phyloP scores from a whole-genome alignment of 2,113 vertebrate genomes.

The Galeopterus variegatus region DNA sequence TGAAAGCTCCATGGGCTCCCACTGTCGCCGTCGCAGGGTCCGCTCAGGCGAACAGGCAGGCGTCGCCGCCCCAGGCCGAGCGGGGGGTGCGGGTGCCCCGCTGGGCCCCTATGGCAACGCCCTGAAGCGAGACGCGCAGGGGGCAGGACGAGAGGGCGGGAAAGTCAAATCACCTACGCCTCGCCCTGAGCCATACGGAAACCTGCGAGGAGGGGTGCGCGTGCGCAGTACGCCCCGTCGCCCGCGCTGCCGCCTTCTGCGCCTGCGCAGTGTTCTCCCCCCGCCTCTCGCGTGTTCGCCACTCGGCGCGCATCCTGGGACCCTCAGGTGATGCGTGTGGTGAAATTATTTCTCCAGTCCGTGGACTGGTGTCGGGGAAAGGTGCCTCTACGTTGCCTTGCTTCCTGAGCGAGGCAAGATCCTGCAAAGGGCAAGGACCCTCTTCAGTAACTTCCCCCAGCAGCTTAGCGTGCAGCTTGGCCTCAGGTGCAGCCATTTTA shows the following conservation, averaged over 20 bases:
- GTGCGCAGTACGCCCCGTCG: neutral
- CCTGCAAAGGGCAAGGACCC: neutral
- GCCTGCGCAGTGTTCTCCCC: neutral
- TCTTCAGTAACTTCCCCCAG: too few species aligned
- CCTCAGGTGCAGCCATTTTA: neutral
- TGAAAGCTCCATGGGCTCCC: neutral
- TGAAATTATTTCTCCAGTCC: fast-evolving
- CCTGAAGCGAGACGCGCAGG: neutral
- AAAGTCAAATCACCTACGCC: fast-evolving
- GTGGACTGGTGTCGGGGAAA: too few species aligned
- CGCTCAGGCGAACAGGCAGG: fast-evolving
- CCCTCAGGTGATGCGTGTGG: fast-evolving
- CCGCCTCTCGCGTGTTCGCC: fast-evolving
- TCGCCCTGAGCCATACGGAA: too few species aligned
- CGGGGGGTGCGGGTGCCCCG: fast-evolving
- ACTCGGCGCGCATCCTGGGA: fast-evolving
- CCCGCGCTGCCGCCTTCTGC: too few species aligned
- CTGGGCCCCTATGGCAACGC: conserved; percentile 68
- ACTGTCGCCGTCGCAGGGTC: neutral
- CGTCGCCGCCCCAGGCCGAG: fast-evolving
- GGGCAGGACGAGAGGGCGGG: neutral
- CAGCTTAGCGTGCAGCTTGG: neutral
- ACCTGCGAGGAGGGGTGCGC: neutral
- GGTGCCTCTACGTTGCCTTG: too few species aligned
- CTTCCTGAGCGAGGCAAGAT: neutral